Percentiles rank a stretch among this genome's conserved stretches.
Conservation (phyloP, 2,797 vertebrate species). For the Sardinella longiceps region DNA sequence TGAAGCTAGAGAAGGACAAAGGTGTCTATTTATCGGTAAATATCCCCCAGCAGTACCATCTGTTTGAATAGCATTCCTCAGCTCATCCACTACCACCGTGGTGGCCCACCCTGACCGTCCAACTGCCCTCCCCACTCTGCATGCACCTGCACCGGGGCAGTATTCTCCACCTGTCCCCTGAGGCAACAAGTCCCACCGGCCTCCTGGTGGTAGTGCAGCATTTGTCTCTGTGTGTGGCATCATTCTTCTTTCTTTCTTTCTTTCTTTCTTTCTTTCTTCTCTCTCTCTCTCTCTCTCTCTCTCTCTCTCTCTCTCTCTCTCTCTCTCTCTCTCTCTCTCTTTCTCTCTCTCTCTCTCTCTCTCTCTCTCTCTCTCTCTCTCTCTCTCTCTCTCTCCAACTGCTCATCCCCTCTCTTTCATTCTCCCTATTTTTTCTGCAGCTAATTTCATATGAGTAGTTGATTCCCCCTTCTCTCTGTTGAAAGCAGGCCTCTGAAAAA, state of each 20-base stretch:
- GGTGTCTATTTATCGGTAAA: constrained; percentile 55
- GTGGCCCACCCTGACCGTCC: constrained; percentile 18
- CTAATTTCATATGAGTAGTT: neutral
- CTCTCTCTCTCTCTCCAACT: neutral
- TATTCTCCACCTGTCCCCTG: constrained; percentile 14
- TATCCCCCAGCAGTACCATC: constrained; percentile 47
- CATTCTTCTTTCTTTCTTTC: neutral
- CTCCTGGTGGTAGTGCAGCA: neutral
- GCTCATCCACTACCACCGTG: constrained; percentile 34
- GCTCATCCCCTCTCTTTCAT: no score
- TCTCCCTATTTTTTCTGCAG: no score
- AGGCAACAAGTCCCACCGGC: neutral
- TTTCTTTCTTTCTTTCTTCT: neutral
- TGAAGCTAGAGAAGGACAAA: constrained; percentile 43
- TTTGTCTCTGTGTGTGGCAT: neutral
- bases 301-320: no score
- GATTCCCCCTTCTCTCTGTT: neutral
- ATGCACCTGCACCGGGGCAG: constrained; percentile 30
- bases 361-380: constrained; percentile 25
- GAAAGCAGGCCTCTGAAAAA: neutral
- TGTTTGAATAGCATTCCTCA: constrained; percentile 44
- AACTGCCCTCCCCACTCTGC: neutral
- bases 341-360: neutral
- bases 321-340: no score
- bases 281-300: no score